Conservation (phyloP, 2,888 invertebrate genomes). For the Exephanes ischioxanthus region DNA sequence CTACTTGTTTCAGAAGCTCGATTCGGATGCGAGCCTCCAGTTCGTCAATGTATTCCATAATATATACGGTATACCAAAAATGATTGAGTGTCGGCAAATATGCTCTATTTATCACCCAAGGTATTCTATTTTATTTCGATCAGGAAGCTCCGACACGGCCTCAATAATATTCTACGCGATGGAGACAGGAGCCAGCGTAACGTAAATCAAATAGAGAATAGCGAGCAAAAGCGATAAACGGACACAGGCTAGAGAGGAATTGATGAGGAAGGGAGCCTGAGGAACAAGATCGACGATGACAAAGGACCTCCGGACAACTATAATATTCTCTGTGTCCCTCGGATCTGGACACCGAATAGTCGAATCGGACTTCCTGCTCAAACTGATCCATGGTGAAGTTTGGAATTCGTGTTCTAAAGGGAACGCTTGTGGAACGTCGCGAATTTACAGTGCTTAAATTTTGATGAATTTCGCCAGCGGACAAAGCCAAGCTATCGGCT, state of each 20-base stretch:
- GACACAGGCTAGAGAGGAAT: conserved; percentile 36
- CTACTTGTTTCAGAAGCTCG: no score
- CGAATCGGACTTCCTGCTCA: conserved; percentile 45
- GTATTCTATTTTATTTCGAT: not conserved
- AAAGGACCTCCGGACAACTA: conserved; percentile 12
- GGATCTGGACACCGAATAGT: conserved; percentile 27
- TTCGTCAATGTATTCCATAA: not conserved
- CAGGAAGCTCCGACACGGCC: not conserved
- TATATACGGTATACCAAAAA: not conserved
- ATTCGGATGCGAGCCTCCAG: no score
- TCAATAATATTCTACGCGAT: not conserved
- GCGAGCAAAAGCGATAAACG: conserved; percentile 36
- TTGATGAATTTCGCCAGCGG: conserved; percentile 24
- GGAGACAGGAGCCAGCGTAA: not conserved
- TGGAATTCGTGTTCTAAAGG: conserved; percentile 6
- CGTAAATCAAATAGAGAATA: conserved; percentile 38
- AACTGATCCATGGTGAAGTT: conserved; percentile 11
- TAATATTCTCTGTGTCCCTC: conserved; percentile 35
- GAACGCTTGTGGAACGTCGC: conserved; percentile 8
- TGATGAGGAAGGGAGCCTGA: conserved; percentile 23
- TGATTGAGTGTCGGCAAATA: not conserved
- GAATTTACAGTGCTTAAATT: conserved; percentile 51
- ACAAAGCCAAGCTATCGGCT: not conserved
- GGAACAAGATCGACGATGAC: conserved; percentile 39
- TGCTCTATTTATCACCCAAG: not conserved